These are phyloP conservation scores for Bubo blakistoni DNA, from an alignment of 2,113 vertebrate genomes.

Conservation along the genomic window DNA sequence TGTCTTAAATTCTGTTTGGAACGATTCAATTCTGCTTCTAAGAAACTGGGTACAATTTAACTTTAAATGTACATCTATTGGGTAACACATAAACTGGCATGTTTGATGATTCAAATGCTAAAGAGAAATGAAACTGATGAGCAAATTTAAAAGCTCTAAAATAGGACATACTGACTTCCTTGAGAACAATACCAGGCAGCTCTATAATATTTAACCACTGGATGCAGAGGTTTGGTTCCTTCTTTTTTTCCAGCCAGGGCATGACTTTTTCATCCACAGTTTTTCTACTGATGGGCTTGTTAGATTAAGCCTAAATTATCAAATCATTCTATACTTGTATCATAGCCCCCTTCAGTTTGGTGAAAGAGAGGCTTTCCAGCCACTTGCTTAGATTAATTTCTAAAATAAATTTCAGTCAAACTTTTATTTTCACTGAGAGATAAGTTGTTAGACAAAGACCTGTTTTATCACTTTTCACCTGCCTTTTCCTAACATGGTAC, in stretches of 20 bases:
- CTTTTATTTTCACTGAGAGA: neutral
- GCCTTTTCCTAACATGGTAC: neutral
- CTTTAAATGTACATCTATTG: neutral
- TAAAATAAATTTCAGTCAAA: neutral
- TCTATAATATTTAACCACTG: neutral
- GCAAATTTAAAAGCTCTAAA: neutral
- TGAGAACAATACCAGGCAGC: neutral
- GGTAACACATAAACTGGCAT: neutral
- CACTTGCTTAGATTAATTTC: neutral
- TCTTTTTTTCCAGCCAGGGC: neutral
- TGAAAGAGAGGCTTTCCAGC: neutral
- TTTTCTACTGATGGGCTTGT: neutral
- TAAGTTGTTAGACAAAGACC: neutral
- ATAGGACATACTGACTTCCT: neutral
- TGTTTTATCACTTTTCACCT: neutral
- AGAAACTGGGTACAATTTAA: neutral
- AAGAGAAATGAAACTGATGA: slow-evolving; percentile 47
- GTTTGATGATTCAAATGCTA: slow-evolving; percentile 1
- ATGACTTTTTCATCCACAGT: neutral
- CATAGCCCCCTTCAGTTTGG: neutral
- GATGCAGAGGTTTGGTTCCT: neutral
- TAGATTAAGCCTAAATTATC: neutral
- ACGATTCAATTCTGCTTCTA: slow-evolving; percentile 9
- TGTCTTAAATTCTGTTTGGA: neutral
- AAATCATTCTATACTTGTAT: neutral